A percentile compares a stretch with the other conserved stretches of the same genome.
These are phyloP conservation scores for Tympanuchus pallidicinctus DNA, from an alignment of 2,113 vertebrate species.

Conservation along the genomic window DNA sequence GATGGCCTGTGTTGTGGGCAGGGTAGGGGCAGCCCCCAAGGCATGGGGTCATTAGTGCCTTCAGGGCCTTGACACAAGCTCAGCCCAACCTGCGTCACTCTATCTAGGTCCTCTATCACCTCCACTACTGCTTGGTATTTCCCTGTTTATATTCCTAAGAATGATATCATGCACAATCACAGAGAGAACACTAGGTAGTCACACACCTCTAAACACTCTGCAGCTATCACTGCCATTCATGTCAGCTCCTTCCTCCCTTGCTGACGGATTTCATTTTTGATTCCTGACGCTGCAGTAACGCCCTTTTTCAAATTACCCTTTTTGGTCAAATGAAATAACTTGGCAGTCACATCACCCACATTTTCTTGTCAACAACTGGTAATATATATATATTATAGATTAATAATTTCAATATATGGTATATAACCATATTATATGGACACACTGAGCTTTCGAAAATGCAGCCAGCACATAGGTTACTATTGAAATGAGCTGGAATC, in stretches of 20 bases:
- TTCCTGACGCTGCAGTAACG: not conserved
- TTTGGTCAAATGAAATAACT: not conserved
- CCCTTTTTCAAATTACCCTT: not conserved
- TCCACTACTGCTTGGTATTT: not conserved
- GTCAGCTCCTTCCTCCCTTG: not conserved
- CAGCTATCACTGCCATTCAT: not conserved
- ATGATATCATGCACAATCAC: accelerated
- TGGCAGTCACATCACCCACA: not conserved
- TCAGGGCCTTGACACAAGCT: not conserved
- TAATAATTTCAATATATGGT: not conserved
- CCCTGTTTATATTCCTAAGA: not conserved
- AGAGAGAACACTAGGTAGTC: not conserved
- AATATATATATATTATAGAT: too few relatives aligned
- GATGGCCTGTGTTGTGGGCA: too few relatives aligned
- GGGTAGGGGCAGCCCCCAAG: not conserved
- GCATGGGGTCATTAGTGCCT: not conserved
- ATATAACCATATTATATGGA: not conserved
- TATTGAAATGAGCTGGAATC: not conserved
- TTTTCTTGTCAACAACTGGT: not conserved
- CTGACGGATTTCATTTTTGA: not conserved
- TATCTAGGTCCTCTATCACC: not conserved
- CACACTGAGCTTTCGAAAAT: not conserved
- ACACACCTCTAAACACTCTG: not conserved
- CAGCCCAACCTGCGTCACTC: accelerated
- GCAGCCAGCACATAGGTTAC: not conserved